Conservation (phyloP, 2,888 invertebrate species). For the Ethmia dodecea region DNA sequence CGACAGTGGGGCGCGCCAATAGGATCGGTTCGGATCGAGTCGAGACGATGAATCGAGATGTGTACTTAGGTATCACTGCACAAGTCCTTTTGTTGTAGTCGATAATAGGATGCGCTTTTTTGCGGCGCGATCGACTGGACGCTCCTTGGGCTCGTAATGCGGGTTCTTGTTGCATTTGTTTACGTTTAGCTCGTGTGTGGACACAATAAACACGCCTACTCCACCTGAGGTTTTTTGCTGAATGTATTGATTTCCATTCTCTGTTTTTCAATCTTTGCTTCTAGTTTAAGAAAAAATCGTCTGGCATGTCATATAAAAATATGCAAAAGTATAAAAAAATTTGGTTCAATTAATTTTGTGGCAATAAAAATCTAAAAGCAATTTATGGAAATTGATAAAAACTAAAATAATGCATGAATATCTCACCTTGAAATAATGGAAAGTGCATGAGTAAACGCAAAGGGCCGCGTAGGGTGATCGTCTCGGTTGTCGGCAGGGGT, state of each 20-base stretch:
- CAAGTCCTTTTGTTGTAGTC: slow-evolving; percentile 76
- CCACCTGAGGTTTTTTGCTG: too few relatives aligned
- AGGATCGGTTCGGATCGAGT: slow-evolving; percentile 74
- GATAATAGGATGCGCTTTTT: slow-evolving; percentile 77
- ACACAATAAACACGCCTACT: slow-evolving; percentile 30
- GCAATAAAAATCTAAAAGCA: too few relatives aligned
- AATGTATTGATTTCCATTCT: too few relatives aligned
- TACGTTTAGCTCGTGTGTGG: slow-evolving; percentile 32
- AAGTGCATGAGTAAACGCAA: slow-evolving; percentile 48
- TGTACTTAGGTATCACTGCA: slow-evolving; percentile 78
- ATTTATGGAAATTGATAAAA: too few relatives aligned
- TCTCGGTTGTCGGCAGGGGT: slow-evolving; percentile 62
- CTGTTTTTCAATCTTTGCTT: too few relatives aligned
- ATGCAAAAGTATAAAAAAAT: too few relatives aligned
- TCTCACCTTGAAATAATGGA: slow-evolving; percentile 47
- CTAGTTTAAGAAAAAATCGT: too few relatives aligned
- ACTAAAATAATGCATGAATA: not conserved
- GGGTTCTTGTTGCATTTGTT: slow-evolving; percentile 40
- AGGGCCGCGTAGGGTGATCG: slow-evolving; percentile 54
- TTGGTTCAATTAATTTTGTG: too few relatives aligned
- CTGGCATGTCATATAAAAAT: too few relatives aligned
- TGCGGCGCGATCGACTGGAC: slow-evolving; percentile 61
- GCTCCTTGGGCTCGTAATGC: slow-evolving; percentile 37
- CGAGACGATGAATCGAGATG: slow-evolving; percentile 78
- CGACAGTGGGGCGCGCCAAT: slow-evolving; percentile 77